These are phyloP conservation scores for Cladorhizidae sp. DNA, from an alignment of 37 sponge, comb jelly and placozoan species.

Conservation along the genomic window DNA sequence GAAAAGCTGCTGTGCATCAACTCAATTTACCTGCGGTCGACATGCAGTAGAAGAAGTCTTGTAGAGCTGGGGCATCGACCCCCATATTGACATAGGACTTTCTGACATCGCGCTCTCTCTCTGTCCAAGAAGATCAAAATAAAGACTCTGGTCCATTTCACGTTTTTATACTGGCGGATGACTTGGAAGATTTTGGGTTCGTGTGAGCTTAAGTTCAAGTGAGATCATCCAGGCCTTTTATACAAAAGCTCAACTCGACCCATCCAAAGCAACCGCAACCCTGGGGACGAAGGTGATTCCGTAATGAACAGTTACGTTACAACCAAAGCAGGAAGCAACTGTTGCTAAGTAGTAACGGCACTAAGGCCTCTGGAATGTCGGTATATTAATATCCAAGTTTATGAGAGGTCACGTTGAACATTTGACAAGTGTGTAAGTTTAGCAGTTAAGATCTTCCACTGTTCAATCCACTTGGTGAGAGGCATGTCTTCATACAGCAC, in stretches of 20 bases:
- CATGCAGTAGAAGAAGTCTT: constrained; percentile 17
- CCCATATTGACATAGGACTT: constrained; percentile 33
- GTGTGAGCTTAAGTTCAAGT: too few relatives aligned
- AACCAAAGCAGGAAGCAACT: too few relatives aligned
- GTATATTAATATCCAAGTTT: too few relatives aligned
- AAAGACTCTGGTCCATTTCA: constrained; percentile 18
- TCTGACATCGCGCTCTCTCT: neutral
- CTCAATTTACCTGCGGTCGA: constrained; percentile 7
- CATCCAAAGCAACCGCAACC: too few relatives aligned
- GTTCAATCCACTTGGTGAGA: constrained; percentile 60
- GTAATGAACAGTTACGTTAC: too few relatives aligned
- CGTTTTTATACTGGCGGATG: constrained; percentile 4
- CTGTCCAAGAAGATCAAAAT: constrained; percentile 2
- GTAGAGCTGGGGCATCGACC: constrained; percentile 26
- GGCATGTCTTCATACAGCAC: constrained; percentile 59
- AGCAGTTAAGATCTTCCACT: constrained; percentile 64
- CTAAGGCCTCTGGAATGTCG: too few relatives aligned
- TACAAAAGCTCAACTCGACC: too few relatives aligned
- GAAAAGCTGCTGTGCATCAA: too few relatives aligned
- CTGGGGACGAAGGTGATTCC: too few relatives aligned
- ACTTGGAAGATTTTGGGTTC: neutral
- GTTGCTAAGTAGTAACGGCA: too few relatives aligned
- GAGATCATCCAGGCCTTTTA: constrained; percentile 21
- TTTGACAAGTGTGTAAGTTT: constrained; percentile 40
- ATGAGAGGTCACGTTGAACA: too few relatives aligned